Conservation (phyloP, 2,888 invertebrate species). For the Smittia aterrima region DNA sequence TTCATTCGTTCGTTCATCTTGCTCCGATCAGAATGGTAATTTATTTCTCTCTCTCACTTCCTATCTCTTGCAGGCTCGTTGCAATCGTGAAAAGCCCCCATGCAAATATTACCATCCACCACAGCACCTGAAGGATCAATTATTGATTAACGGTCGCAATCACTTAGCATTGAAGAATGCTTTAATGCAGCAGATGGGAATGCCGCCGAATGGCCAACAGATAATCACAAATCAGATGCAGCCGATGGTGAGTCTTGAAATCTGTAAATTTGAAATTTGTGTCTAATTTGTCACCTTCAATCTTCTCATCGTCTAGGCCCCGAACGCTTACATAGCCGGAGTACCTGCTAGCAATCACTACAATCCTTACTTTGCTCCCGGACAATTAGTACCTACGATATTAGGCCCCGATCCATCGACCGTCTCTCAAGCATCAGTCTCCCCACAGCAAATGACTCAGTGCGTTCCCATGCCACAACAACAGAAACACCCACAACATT, state of each 20-base stretch:
- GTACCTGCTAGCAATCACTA: constrained; percentile 82
- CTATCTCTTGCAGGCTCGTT: constrained; percentile 81
- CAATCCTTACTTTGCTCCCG: constrained; percentile 85
- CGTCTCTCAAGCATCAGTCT: constrained; percentile 58
- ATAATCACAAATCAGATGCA: constrained; percentile 92
- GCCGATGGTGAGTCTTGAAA: constrained; percentile 75
- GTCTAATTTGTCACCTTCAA: too few relatives aligned
- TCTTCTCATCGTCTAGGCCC: constrained; percentile 64
- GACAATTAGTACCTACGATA: constrained; percentile 85
- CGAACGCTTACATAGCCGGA: constrained; percentile 88
- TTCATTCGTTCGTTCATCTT: too few relatives aligned
- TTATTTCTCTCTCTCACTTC: background rate
- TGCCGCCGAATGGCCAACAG: constrained; percentile 78
- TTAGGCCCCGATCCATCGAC: constrained; percentile 80
- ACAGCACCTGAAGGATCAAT: constrained; percentile 98
- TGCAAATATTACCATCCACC: constrained; percentile 99
- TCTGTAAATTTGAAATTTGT: background rate
- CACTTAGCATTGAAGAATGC: constrained; percentile 65
- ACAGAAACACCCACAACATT: constrained; percentile 85
- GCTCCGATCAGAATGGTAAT: too few relatives aligned
- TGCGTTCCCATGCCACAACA: constrained; percentile 72
- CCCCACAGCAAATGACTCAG: constrained; percentile 62
- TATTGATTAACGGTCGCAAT: constrained; percentile 99
- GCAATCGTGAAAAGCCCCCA: constrained; percentile 99
- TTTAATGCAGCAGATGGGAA: constrained; percentile 64